These are phyloP conservation scores for Drosophila prostipennis DNA, from an alignment of 2,888 invertebrate genomes.

Conservation along the genomic window DNA sequence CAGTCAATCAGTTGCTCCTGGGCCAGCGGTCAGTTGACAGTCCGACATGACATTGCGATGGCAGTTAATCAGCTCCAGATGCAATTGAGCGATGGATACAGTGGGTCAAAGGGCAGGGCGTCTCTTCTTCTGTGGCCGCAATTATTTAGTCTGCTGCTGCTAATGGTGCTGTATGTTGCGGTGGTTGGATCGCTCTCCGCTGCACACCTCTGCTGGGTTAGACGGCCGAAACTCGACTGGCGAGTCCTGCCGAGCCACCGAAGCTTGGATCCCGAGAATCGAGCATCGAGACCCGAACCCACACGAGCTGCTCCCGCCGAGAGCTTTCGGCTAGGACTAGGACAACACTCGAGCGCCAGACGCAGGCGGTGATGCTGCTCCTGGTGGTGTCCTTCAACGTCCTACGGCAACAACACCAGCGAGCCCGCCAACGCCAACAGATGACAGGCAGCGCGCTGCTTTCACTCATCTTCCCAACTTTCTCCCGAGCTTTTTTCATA, in stretches of 20 bases:
- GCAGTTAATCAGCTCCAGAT: slow-evolving; percentile 9
- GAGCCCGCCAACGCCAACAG: slow-evolving; percentile 75
- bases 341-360: slow-evolving; percentile 61
- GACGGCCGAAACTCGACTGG: slow-evolving; percentile 83
- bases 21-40: slow-evolving; percentile 8
- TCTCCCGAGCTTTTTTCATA: slow-evolving; percentile 50
- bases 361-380: slow-evolving; percentile 44
- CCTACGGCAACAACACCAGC: slow-evolving; percentile 71
- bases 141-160: slow-evolving; percentile 37
- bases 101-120: slow-evolving; percentile 23
- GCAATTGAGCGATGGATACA: background rate
- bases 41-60: slow-evolving; percentile 10
- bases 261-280: slow-evolving; percentile 17
- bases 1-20: slow-evolving; percentile 26
- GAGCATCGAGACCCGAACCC: slow-evolving; percentile 1
- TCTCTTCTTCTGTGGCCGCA: slow-evolving; percentile 27
- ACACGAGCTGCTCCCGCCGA: slow-evolving; percentile 33
- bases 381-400: slow-evolving; percentile 74
- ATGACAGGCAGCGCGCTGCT: slow-evolving; percentile 70
- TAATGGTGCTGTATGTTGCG: slow-evolving; percentile 34
- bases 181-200: slow-evolving; percentile 50
- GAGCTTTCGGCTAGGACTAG: slow-evolving; percentile 73
- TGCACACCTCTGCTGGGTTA: slow-evolving; percentile 79
- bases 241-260: slow-evolving; percentile 19
- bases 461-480: slow-evolving; percentile 63